A percentile compares a stretch with the other conserved stretches of the same genome.
Evolutionary conservation across 92 coral and sea anemone species (phyloP).

Genomic region (Porites rus): DNA sequence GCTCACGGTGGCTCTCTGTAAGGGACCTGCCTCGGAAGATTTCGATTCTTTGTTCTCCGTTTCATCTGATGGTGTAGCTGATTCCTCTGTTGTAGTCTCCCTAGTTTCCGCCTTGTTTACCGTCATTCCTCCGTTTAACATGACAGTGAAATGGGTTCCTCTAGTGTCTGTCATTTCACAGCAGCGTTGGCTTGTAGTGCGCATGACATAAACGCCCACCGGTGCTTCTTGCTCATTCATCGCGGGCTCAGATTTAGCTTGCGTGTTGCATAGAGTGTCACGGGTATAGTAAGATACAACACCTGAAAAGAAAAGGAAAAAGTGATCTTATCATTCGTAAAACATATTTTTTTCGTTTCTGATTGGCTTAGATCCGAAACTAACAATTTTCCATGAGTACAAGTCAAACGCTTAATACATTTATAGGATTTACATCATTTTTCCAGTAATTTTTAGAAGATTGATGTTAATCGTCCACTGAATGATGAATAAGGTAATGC

Average conservation of each 20-base stretch:
- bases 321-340: background rate
- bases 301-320: slow-evolving; percentile 34
- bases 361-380: no score
- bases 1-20: slow-evolving; percentile 46
- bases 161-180: slow-evolving; percentile 81
- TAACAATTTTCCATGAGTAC: no score
- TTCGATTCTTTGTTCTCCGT: slow-evolving; percentile 2
- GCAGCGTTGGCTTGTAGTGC: slow-evolving; percentile 82
- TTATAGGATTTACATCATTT: no score
- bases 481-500: no score
- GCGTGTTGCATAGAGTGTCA: background rate
- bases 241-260: slow-evolving; percentile 17
- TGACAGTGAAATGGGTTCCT: slow-evolving; percentile 83
- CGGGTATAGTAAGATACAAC: slow-evolving; percentile 52
- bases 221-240: slow-evolving; percentile 50
- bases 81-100: background rate
- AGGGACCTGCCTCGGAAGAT: slow-evolving; percentile 32
- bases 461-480: no score
- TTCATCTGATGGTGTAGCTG: background rate
- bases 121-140: slow-evolving; percentile 79
- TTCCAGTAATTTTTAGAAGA: no score
- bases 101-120: slow-evolving; percentile 42
- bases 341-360: no score
- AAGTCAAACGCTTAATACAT: no score
- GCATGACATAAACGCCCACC: slow-evolving; percentile 89